Base-by-base conservation (phyloP, 2,888 invertebrate genomes). In the Lymantria monacha region DNA sequence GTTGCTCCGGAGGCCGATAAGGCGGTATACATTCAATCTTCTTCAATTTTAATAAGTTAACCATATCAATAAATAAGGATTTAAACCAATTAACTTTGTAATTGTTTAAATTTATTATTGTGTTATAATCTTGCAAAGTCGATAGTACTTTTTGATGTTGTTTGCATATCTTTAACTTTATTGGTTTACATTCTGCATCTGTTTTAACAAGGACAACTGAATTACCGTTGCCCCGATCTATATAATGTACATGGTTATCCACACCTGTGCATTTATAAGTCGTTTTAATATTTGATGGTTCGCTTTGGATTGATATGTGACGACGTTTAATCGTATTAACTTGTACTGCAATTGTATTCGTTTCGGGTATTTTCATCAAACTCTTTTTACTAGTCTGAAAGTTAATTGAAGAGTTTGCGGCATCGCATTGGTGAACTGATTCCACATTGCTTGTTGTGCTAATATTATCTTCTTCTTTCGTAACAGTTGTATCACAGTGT, bases 21-120 rank as follows among this genome's bases (percentile, higher is more conserved):
- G 63, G 55, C 10, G 81, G 75, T 48, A 81, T 48, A 53, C 53
- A 73, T 63, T 81, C 66, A 59, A 87, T 85, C 70, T 83, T 85
- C 51, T 81, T 72, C 11, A 81, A 54, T 48, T 71, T 73, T 1
- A 86, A 65, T 22, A 55, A 59, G 11, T 72, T 68, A 0, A 79
- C 37, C 12, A 76, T 50, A n/a, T 61, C 55, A 2, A 14, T 53
- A 1, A 82, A 40, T 42, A 59, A 66, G 0, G 53, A 51, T 65
- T 70, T 81, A 0, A 81, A 30, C 43, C 47, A 54, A 33, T 38
- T 44, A 1, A 72, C 14, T 50, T 53, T 54, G 15, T 53, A 1
- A 7, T 38, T n/a, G 7, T 38, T 38, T 38, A 38, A 38, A 38
- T 38, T 38, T 9, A 12, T 12, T 3, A 38, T 14, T 14, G 11